These are phyloP conservation scores for Prunella fulvescens DNA, from an alignment of 2,113 vertebrate species.

Conservation along the genomic window DNA sequence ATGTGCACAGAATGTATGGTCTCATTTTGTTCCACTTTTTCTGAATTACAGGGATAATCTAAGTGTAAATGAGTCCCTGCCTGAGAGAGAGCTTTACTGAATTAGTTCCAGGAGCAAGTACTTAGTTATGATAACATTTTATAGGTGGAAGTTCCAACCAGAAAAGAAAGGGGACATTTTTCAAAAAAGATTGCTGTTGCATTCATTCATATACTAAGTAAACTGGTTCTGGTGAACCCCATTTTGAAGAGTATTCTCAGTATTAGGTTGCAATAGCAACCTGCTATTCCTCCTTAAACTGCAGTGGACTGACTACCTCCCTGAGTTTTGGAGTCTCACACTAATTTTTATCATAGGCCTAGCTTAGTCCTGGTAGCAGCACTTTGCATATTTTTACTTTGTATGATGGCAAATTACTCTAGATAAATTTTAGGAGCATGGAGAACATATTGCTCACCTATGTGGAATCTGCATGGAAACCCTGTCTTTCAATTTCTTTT, in stretches of 20 bases:
- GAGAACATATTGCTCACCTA: rapidly evolving
- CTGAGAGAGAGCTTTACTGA: neutral
- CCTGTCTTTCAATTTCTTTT: neutral
- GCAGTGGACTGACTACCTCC: neutral
- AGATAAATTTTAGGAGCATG: neutral
- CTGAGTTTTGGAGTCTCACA: neutral
- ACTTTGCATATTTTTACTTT: neutral
- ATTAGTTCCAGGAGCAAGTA: neutral
- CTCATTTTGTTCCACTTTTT: constrained; percentile 11
- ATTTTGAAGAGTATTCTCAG: neutral
- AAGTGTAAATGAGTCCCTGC: constrained; percentile 8
- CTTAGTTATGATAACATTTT: neutral
- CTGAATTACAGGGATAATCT: neutral
- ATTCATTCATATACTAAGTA: neutral
- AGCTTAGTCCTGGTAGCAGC: neutral
- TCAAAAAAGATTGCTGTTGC: neutral
- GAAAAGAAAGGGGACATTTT: constrained; percentile 10
- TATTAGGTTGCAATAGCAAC: neutral
- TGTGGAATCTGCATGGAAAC: neutral
- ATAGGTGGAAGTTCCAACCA: neutral
- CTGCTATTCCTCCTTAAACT: neutral
- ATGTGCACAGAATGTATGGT: neutral
- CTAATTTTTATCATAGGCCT: neutral
- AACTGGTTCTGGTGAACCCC: neutral
- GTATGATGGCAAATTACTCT: neutral